Base-by-base conservation (phyloP, 2,888 invertebrate genomes). In the Phengaris arion region DNA sequence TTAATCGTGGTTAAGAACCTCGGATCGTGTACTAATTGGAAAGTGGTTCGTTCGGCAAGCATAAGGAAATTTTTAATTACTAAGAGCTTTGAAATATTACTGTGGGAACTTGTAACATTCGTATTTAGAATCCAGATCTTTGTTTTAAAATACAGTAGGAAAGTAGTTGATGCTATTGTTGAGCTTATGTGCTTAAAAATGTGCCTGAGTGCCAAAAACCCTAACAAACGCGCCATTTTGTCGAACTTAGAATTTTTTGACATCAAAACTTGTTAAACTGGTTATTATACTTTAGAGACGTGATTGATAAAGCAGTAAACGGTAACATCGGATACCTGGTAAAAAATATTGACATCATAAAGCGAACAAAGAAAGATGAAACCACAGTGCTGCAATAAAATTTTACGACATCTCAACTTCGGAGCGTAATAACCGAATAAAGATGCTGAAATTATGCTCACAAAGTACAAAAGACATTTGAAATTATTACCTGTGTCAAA, bases 291-390 rank as follows among this genome's bases (percentile, higher is more conserved):
- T 70, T 12, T 48, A 12, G 70, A 51, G 48, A 48, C 69, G 69
- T 70, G 70, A 70, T 70, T 70, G 70, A 70, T 70, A 70, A 48
- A 70, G 10, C 22, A n/a, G 70, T 48, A 48, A 70, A 51, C 70
- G 70, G 70, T 70, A 70, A 64, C 35, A 48, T 70, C 70, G 48
- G 70, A 70, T 70, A 48, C 15, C 48, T 22, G n/a, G 70, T 70
- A 48, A 70, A 70, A 69, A 51, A 52, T 70, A 70, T 70, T 70
- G 70, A 70, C 15, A 48, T 10, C 70, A 48, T 70, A 70, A 70
- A 70, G 51, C 48, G 46, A 15, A 70, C 48, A 70, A 70, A 70
- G 70, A 70, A 64, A 64, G 64, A 45, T 45, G 64, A 64, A 51
- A 70, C 70, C 70, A 15, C 69, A 70, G 48, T 51, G 69, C 64